Percentiles rank a stretch among this genome's conserved stretches.
These are phyloP conservation scores for Drosophila imparisetae DNA, from an alignment of 2,888 invertebrate genomes.

Conservation along the genomic window DNA sequence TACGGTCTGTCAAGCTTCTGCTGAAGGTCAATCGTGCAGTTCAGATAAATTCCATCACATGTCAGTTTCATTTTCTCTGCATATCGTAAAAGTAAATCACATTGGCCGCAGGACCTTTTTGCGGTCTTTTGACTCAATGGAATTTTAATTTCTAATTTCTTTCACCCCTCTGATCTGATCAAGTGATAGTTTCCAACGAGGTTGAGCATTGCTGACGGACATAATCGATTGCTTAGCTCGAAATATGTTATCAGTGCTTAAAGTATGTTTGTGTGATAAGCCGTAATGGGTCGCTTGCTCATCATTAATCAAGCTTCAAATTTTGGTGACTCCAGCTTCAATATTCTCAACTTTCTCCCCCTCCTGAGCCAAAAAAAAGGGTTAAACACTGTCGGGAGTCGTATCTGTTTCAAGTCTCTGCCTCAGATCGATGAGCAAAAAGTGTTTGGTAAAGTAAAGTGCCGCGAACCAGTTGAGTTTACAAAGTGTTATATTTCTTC, in stretches of 20 bases:
- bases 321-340: background rate
- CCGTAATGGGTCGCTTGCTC: background rate
- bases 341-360: background rate
- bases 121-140: conserved; percentile 66
- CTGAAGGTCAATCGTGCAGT: conserved; percentile 8
- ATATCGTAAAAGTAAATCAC: conserved; percentile 2
- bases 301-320: conserved; percentile 1
- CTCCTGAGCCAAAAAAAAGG: background rate
- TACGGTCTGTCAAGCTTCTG: conserved; percentile 8
- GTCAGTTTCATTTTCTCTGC: conserved; percentile 8
- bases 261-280: background rate
- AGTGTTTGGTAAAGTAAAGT: background rate
- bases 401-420: background rate
- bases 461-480: background rate
- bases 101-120: conserved; percentile 42
- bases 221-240: background rate
- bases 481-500: background rate
- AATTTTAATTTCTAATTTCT: conserved; percentile 63
- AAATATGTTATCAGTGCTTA: background rate
- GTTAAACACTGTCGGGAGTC: background rate
- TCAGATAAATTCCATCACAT: conserved; percentile 19
- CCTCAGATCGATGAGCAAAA: background rate
- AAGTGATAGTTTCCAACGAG: background rate
- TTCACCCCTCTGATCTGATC: conserved; percentile 39
- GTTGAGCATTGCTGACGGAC: background rate